Evolutionary conservation across 2,888 invertebrate genomes (phyloP).

Genomic region (Phengaris arion): DNA sequence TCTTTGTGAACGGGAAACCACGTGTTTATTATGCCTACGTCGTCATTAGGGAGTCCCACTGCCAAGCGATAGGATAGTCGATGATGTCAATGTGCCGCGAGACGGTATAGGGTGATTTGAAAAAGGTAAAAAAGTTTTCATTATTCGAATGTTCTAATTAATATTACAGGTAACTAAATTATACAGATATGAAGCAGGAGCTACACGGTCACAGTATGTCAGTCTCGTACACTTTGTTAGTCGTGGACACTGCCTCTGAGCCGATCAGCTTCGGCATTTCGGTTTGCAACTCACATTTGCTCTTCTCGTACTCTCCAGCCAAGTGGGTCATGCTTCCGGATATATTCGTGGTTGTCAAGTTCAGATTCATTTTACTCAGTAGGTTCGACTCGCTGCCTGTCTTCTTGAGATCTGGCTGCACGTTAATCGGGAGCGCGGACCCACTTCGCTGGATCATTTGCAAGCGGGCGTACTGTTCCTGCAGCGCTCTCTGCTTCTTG

Average conservation of each 20-base stretch:
- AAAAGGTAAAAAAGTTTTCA: background rate
- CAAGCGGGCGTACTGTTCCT: conserved; percentile 93
- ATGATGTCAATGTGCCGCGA: background rate
- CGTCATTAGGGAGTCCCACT: background rate
- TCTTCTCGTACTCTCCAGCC: conserved; percentile 47
- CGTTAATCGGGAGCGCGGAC: conserved; percentile 81
- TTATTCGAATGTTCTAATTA: background rate
- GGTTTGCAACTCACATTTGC: conserved; percentile 36
- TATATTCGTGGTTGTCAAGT: conserved; percentile 73
- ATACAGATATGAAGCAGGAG: conserved; percentile 53
- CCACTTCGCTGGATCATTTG: conserved; percentile 92
- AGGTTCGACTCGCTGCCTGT: conserved; percentile 94
- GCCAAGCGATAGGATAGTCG: background rate
- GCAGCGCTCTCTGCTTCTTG: conserved; percentile 91
- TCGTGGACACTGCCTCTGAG: conserved; percentile 74
- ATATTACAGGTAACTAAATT: conserved; percentile 35
- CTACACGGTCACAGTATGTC: conserved; percentile 90
- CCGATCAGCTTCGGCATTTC: conserved; percentile 41
- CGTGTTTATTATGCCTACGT: background rate
- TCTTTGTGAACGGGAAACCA: conserved; percentile 25
- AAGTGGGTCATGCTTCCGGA: conserved; percentile 71
- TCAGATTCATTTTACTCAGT: conserved; percentile 89
- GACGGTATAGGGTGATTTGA: background rate
- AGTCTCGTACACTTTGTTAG: conserved; percentile 93
- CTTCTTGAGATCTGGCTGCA: conserved; percentile 87